Evolutionary conservation across 2,797 vertebrate species (phyloP).

Genomic region (Cossypha heuglini): DNA sequence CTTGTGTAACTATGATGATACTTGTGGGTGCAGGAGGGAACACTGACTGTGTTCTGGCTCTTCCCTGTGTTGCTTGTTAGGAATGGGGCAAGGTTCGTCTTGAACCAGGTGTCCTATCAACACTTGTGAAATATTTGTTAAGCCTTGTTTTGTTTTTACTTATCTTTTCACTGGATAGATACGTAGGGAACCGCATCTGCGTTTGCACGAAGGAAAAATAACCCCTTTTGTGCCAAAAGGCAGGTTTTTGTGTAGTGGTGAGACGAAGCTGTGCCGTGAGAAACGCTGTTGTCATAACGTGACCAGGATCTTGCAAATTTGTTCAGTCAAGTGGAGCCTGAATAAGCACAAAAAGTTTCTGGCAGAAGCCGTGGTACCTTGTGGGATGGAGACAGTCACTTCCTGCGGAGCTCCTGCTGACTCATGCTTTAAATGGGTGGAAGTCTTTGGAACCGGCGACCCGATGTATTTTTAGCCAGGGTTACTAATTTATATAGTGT

Average conservation of each 20-base stretch:
- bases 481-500: background rate
- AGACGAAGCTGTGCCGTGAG: background rate
- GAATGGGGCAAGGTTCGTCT: background rate
- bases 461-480: background rate
- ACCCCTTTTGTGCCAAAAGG: background rate
- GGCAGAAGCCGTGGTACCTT: slow-evolving; percentile 3
- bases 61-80: background rate
- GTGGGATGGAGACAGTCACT: slow-evolving; percentile 6
- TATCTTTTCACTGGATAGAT: background rate
- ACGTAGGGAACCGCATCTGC: background rate
- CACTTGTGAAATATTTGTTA: background rate
- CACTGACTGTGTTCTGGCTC: background rate
- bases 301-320: background rate
- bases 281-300: background rate
- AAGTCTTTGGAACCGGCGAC: background rate
- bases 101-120: background rate
- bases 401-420: slow-evolving; percentile 47
- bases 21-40: background rate
- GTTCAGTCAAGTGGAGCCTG: background rate
- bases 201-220: background rate
- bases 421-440: background rate
- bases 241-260: background rate
- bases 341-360: slow-evolving; percentile 44
- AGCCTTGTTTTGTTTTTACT: background rate
- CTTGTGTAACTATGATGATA: background rate